Base-by-base conservation (phyloP, 2,888 invertebrate species). In the Sabatieria punctata region DNA sequence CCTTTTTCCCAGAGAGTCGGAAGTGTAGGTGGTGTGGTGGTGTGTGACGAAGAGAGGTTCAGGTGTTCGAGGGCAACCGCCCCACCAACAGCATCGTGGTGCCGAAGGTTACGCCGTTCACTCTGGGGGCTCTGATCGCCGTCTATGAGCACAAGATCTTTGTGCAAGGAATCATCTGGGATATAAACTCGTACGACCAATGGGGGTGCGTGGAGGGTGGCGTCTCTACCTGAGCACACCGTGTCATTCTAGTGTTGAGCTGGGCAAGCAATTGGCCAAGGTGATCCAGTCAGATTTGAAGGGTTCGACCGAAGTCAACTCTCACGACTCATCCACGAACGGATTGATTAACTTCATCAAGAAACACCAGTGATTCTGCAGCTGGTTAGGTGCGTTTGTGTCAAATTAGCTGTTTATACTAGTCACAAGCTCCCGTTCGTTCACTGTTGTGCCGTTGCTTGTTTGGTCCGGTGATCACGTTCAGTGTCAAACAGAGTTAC, bases 101-200 rank as follows among this genome's bases (percentile, higher is more conserved):
- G 19, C 81, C 80, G 66, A 82, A 82, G 66, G 67, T 99, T 24
- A 82, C 88, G 1, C 97, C 97, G 0, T 93, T 89, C 71, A 83
- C 75, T 19, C 76, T 97, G 39, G 97, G 95, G 44, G 79, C 82
- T 39, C 74, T 97, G 38, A 88, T 97, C 65, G 95, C 88, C 0
- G 77, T 86, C 72, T 99, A 97, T 68, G 97, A 99, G 67, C 93
- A 93, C 69, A 97, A 97, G 72, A 97, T 97, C 60, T 97, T 97
- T 72, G 82, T 83, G 0, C 97, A 99, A 68, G 97, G 97, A 38
- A 79, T 88, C 41, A 83, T 99, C 60, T 99, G 97, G 97, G 85
- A 95, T 69, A 91, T 97, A 65, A 97, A 97, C 69, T 95, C 95
- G 0, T 97, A 82, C 68, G 97, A 97, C 73, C 97, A 99, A 65